Base-by-base conservation (phyloP, 2,888 invertebrate genomes). In the Harpagoxenus sublaevis region DNA sequence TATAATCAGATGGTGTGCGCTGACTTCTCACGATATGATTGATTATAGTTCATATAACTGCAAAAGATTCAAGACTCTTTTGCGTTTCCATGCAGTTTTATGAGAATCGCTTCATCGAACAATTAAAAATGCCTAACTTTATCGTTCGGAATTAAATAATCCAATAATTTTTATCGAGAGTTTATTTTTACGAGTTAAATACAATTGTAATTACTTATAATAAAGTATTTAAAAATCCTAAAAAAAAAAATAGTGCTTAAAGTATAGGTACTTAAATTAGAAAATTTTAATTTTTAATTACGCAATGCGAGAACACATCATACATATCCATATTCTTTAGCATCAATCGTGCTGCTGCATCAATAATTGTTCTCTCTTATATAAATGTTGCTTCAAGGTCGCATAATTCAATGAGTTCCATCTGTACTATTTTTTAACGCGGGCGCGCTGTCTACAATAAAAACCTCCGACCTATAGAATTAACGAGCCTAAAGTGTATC, bases 21-120 rank as follows among this genome's bases (percentile, higher is more conserved):
- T 45, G 78, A 71, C 48, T 85, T 75, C 65, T 28, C 71, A 73
- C 70, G 82, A 65, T 42, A 85, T 86, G 89, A 87, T 91, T 90
- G 89, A 91, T 91, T 87, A 75, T 71, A 42, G 79, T 23, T 70
- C 35, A 35, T 60, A 78, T 57, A 57, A 77, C 28, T 12, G 23
- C n/a, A 23, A 51, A 35, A 71, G 8, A 45, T 70, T 23, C 5
- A 28, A 55, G 53, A 5, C 12, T 79, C 6, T 23, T 48, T 39
- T 60, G 35, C 39, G 12, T 48, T 71, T 79, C 45, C 48, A 45
- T 68, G 66, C 12, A 45, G 15, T 31, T 57, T 60, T 3, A 3
- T 0, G 18, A 60, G 15, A 2, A 4, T 79, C 8, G 8, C 28
- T 55, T 18, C 10, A 71, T 48, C 23, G 8, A 79, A 35, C 53